Evolutionary conservation across 2,797 vertebrate genomes (phyloP), one percentile per base, ranked within the genome.

Genomic region (Pteropus rufus): DNA sequence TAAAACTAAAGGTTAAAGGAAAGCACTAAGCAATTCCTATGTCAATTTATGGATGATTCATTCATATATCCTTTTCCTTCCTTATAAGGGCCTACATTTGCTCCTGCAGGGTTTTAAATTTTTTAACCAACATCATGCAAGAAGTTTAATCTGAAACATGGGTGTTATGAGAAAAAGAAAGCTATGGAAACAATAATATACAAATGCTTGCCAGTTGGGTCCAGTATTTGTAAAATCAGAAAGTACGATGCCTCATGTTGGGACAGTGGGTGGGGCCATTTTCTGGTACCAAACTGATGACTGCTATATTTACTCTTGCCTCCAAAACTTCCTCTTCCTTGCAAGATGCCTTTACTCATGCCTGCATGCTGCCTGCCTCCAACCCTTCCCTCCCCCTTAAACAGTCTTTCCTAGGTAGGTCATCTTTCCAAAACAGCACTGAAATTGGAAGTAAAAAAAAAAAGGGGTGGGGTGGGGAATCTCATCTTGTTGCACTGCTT

Each of bases 1-100:
- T 97, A 97, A 97, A 97, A 93, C 85, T 89, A 97, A 97, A 98
- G 81, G 96, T 94, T 94, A 97, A 96, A 94, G 95, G 86, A 94
- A 87, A 94, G 62, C 76, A 88, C 76, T 64, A 90, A 76, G 89
- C 29, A 16, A 95, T 89, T 97, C 56, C 80, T 49, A 67, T 83
- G 84, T 88, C 93, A 93, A 77, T 95, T 96, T 85, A 44, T 56
- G 34, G 76, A 93, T 73, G 82, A 72, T 73, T 96, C 93, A 87
- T 88, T 95, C 94, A 85, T 65, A 76, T 73, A 95, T 93, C 44
- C 24, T 93, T 92, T 96, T 76, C 67, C 56, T 89, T 95, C 79
- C 73, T 95, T 95, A 94, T 92, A 86, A 94, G 90, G 54, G 49
- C 49, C 49, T 49, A 49, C 15, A 16, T 15, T 19, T 39, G 18